Evolutionary conservation across 2,797 vertebrate species (phyloP).

Genomic region (Balearica regulorum): DNA sequence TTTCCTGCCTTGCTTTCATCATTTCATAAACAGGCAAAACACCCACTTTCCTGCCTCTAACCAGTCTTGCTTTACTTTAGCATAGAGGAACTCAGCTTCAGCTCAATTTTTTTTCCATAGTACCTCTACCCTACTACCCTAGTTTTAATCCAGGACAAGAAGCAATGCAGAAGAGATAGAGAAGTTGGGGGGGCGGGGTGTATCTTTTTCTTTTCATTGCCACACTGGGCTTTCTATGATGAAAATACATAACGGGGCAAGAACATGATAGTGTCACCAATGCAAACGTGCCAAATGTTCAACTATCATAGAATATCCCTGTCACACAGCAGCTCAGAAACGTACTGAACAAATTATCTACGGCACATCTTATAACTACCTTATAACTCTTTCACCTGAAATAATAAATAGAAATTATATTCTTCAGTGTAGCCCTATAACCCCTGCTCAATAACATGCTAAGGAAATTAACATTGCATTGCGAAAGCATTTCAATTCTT

Average conservation of each 20-base stretch:
- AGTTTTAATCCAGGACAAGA: background rate
- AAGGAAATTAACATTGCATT: background rate
- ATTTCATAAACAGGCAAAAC: background rate
- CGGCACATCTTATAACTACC: background rate
- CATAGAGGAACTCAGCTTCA: background rate
- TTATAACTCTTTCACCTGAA: background rate
- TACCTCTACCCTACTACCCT: background rate
- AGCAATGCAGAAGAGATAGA: background rate
- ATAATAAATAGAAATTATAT: background rate
- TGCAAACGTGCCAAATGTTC: background rate
- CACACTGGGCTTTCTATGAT: background rate
- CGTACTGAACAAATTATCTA: background rate
- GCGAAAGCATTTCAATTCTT: background rate
- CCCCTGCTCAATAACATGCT: background rate
- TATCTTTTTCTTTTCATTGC: background rate
- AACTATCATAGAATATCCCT: background rate
- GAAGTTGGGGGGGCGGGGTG: background rate
- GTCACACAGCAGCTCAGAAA: background rate
- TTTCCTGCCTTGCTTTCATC: background rate
- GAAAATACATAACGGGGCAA: background rate
- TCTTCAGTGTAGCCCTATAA: background rate
- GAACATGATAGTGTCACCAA: fast-evolving
- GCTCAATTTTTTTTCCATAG: background rate
- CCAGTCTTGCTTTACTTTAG: background rate
- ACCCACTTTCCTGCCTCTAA: background rate